Evolutionary conservation across 2,113 vertebrate genomes (phyloP).

Genomic region (Steatornis caripensis): DNA sequence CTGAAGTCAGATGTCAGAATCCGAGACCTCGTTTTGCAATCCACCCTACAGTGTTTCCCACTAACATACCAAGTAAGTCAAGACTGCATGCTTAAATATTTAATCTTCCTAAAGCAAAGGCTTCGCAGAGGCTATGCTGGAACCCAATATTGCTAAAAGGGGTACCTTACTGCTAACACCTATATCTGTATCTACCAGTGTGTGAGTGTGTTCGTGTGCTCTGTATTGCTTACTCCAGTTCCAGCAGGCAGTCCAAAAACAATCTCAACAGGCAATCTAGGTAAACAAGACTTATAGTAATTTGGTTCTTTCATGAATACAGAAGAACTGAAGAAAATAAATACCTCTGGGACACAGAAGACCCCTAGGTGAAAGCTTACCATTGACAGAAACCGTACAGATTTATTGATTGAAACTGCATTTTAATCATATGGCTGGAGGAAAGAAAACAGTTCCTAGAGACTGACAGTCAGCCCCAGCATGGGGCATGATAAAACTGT

Average conservation of each 20-base stretch:
- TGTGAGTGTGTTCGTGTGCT: not conserved
- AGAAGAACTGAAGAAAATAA: not conserved
- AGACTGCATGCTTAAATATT: not conserved
- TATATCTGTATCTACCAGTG: not conserved
- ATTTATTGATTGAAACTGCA: constrained; percentile 17
- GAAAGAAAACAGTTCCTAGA: constrained; percentile 24
- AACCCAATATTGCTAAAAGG: not conserved
- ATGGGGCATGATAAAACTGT: not conserved
- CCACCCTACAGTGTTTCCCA: not conserved
- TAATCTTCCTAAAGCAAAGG: not conserved
- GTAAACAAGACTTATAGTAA: not conserved
- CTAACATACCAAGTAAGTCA: not conserved
- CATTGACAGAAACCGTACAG: not conserved
- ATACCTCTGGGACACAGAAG: not conserved
- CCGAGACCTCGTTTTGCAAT: accelerated
- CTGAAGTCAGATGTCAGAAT: not conserved
- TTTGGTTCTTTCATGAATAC: not conserved
- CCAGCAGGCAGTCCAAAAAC: not conserved
- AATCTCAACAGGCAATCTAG: not conserved
- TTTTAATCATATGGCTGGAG: constrained; percentile 20
- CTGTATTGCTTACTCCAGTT: not conserved
- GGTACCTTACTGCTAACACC: not conserved
- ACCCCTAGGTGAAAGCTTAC: not conserved
- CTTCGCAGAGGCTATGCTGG: not conserved
- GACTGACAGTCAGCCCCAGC: constrained; percentile 5